These are phyloP conservation scores for Oreochromis mossambicus DNA, from an alignment of 2,797 vertebrate species.

Conservation along the genomic window DNA sequence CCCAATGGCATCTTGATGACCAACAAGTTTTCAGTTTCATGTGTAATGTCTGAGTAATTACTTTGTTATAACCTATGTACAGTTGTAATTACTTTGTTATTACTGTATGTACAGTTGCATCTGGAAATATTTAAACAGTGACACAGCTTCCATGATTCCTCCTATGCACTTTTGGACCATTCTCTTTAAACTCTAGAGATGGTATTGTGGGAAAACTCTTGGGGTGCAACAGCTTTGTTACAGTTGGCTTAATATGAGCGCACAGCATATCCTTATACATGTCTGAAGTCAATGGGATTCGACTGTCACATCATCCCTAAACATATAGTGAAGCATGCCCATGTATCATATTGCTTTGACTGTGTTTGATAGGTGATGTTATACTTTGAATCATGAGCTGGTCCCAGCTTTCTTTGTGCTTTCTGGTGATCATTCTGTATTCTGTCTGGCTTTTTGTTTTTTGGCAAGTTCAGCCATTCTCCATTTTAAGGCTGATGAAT, in stretches of 20 bases:
- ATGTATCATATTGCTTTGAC: neutral
- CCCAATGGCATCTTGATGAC: neutral
- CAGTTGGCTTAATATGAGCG: neutral
- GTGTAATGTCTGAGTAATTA: neutral
- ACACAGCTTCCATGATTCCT: neutral
- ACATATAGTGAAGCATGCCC: neutral
- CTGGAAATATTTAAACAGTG: neutral
- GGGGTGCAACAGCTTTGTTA: neutral
- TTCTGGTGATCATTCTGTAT: neutral
- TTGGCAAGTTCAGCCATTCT: neutral
- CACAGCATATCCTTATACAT: neutral
- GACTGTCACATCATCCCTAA: neutral
- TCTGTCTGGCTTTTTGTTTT: neutral
- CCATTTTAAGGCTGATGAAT: neutral
- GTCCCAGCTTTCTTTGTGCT: neutral
- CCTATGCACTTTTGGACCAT: neutral
- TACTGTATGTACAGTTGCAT: neutral
- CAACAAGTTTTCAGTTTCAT: neutral
- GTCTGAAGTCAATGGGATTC: neutral
- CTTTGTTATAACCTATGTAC: neutral
- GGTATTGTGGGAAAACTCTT: neutral
- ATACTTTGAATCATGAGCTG: neutral
- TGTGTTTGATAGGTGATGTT: neutral
- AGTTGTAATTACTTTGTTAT: neutral
- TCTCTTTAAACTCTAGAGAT: neutral